Base-by-base conservation (phyloP, 1,140 invertebrate genomes). In the Psix sp. region DNA sequence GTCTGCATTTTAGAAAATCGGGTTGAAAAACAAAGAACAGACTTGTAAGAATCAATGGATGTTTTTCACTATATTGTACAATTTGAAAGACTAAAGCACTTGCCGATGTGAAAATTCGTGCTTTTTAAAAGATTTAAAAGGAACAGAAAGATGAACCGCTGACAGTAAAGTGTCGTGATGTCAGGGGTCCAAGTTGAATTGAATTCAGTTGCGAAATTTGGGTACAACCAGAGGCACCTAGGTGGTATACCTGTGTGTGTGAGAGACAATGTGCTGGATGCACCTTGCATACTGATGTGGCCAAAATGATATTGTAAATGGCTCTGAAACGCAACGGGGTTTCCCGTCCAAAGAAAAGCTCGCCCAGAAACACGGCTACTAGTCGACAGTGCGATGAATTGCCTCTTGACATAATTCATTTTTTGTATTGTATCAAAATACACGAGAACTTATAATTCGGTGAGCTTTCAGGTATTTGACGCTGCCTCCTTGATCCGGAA, bases 201-300 rank as follows among this genome's bases (percentile, higher is more conserved):
- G 39, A 48, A 60, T 63, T 45, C 51, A 66, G 56, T 74, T 74
- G 63, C 71, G 63, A 67, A 67, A 74, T 67, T 67, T 39, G 42
- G 71, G 49, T 62, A 54, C 63, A 24, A n/a, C 62, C 42, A 38
- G 49, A 67, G 54, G 56, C 60, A 16, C 21, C 39, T 24, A 29
- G 17, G 7, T 29, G 39, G 60, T 39, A 17, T 63, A 67, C 71
- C 71, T 74, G 56, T 42, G 49, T n/a, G n/a, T n/a, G n/a, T n/a
- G n/a, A n/a, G n/a, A n/a, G 54, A 63, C 54, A 73, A 74, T 62
- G 9, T 18, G 6, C 43, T 42, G 49, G 51, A 63, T 63, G 51
- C 72, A 75, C 72, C 52, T 75, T 75, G 59, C 59, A 43, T 52
- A 68, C 16, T 59, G 35, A 42, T 75, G 72, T 70, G 72, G 72